These are phyloP conservation scores for Halictus ligatus DNA, from an alignment of 2,888 invertebrate genomes.

Conservation along the genomic window DNA sequence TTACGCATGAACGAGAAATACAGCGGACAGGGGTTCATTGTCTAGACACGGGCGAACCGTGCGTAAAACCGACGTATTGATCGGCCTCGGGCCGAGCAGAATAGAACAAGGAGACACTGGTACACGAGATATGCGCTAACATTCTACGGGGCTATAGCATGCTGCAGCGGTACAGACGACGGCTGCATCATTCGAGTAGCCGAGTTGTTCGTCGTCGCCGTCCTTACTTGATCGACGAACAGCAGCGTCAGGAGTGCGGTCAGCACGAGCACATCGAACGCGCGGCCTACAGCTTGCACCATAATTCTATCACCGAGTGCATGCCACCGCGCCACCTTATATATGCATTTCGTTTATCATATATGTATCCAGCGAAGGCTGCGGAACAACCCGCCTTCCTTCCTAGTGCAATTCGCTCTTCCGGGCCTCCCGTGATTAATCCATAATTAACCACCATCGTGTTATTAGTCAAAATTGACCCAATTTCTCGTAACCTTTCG, in stretches of 20 bases:
- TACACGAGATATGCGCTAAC: conserved; percentile 62
- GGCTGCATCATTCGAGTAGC: conserved; percentile 54
- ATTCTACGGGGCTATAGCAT: conserved; percentile 65
- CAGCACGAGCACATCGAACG: conserved; percentile 54
- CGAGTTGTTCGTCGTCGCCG: conserved; percentile 38
- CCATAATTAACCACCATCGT: background rate
- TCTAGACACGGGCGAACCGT: conserved; percentile 60
- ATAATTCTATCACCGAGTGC: conserved; percentile 62
- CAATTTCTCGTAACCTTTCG: background rate
- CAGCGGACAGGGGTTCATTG: conserved; percentile 63
- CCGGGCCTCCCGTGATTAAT: conserved; percentile 19
- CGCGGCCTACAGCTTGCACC: conserved; percentile 60
- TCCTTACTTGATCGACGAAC: conserved; percentile 72
- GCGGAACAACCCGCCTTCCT: conserved; percentile 42
- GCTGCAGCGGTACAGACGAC: conserved; percentile 54
- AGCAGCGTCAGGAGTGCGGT: conserved; percentile 63
- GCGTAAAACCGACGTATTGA: conserved; percentile 68
- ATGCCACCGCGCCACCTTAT: conserved; percentile 59
- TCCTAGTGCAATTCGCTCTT: conserved; percentile 33
- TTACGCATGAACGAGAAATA: conserved; percentile 66
- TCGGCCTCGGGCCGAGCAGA: conserved; percentile 61
- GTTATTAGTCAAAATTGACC: background rate
- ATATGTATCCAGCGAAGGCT: conserved; percentile 48
- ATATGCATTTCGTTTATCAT: conserved; percentile 38
- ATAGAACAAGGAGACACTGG: conserved; percentile 60